Base-by-base conservation (phyloP, 2,888 invertebrate genomes). In the Hyalella azteca region DNA sequence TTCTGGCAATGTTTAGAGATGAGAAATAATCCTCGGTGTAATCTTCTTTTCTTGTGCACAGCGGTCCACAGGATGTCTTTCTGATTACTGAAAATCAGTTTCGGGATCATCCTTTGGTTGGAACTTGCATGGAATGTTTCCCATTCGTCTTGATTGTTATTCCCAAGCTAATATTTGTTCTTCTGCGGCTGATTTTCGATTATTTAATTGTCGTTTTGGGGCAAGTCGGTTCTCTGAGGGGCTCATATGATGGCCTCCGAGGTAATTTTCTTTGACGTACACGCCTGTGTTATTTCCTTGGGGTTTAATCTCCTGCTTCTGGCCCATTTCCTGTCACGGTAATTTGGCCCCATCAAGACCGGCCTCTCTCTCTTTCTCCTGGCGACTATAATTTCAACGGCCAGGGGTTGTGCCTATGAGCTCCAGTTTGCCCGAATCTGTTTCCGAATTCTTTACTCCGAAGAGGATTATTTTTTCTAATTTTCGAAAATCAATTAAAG, bases 241-340 rank as follows among this genome's bases (percentile, higher is more conserved):
- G 36, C 36, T 13, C 32, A 5, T 66, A 66, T 11, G 66, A 32
- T 19, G n/a, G 36, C 66, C 66, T 36, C 66, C n/a, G 66, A 29
- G 11, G 66, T 36, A 66, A 66, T 66, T 66, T 66, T 66, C 36
- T 32, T 36, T 66, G 66, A 66, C 66, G 66, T 39, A 66, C 66
- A n/a, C 32, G 29, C 36, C 66, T 36, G 66, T 39, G 66, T 66
- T 66, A 66, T 66, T 66, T 66, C 66, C 66, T 66, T 36, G 36
- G 29, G 66, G 66, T 66, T 66, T 66, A 66, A 66, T 66, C 66
- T 66, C 66, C 66, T 54, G 54, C 54, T 66, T 66, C 66, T 66
- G 66, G 66, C 66, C 66, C 66, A 36, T 66, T 66, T 66, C 66
- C 66, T 66, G 66, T 66, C 66, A 66, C 66, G 66, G 66, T 66